Evolutionary conservation across 2,113 vertebrate genomes (phyloP).

Genomic region (Diadophis punctatus): DNA sequence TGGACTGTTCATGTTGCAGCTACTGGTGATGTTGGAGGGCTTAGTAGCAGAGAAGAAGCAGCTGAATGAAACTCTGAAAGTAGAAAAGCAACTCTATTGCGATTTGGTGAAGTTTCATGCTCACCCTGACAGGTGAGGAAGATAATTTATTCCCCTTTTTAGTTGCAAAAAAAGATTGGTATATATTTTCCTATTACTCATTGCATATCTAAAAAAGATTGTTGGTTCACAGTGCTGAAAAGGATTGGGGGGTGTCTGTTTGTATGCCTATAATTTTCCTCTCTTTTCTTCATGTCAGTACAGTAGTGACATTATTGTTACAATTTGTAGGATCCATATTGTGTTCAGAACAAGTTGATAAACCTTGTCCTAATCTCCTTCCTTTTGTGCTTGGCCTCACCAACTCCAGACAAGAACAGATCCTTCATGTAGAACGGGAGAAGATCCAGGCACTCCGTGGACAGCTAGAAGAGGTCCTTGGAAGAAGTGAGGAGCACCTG

Average conservation of each 20-base stretch:
- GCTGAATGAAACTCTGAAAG: conserved; percentile 85
- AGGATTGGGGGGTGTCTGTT: background rate
- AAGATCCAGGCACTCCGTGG: conserved; percentile 80
- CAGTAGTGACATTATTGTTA: background rate
- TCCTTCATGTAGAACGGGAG: conserved; percentile 83
- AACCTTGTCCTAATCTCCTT: conserved; percentile 51
- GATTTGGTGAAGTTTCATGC: conserved; percentile 78
- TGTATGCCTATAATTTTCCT: background rate
- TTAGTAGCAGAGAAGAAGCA: conserved; percentile 80
- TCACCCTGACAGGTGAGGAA: conserved; percentile 77
- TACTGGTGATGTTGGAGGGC: conserved; percentile 80
- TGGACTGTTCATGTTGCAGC: conserved; percentile 40
- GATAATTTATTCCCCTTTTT: background rate
- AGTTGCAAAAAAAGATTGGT: accelerated
- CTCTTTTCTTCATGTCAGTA: background rate
- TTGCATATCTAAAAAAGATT: conserved; percentile 31
- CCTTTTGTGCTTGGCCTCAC: conserved; percentile 36
- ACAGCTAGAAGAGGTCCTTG: conserved; percentile 88
- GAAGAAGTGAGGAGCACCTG: conserved; percentile 73
- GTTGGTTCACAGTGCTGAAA: background rate
- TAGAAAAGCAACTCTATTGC: conserved; percentile 87
- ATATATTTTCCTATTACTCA: background rate
- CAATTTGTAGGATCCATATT: background rate
- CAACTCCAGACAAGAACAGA: conserved; percentile 73
- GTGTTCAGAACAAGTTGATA: background rate